These are phyloP conservation scores for Neosilurus hyrtlii DNA, from an alignment of 2,797 vertebrate species.

Conservation along the genomic window DNA sequence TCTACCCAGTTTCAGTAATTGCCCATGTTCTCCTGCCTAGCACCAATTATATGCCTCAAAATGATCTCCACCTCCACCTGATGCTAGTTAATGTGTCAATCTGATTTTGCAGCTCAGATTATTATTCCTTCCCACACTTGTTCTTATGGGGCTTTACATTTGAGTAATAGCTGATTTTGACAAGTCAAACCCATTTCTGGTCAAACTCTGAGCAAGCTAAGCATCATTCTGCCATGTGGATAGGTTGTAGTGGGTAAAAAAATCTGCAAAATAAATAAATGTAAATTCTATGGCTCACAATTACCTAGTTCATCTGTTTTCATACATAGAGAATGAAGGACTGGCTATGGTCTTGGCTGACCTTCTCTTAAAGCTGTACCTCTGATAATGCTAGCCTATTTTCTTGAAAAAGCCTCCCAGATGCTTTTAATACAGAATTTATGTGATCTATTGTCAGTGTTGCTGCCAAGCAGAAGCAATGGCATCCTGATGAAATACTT, in stretches of 20 bases:
- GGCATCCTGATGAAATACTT: neutral
- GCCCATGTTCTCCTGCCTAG: neutral
- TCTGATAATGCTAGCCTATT: neutral
- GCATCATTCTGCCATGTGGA: neutral
- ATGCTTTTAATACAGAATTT: neutral
- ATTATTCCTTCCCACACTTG: slow-evolving; percentile 8
- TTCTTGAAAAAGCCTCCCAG: neutral
- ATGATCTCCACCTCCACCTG: slow-evolving; percentile 2
- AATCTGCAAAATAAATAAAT: neutral
- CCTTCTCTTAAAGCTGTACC: neutral
- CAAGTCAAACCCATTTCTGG: slow-evolving; percentile 10
- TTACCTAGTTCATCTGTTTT: slow-evolving; percentile 9
- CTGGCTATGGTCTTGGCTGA: neutral
- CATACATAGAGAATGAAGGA: neutral
- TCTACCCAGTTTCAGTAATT: neutral
- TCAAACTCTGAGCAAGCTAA: neutral
- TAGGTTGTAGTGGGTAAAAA: slow-evolving; percentile 2
- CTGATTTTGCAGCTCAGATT: slow-evolving; percentile 4
- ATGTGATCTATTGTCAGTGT: neutral
- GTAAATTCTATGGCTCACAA: neutral
- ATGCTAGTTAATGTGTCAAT: slow-evolving; percentile 10
- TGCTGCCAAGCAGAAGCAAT: neutral
- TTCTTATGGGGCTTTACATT: slow-evolving; percentile 13
- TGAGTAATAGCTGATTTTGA: slow-evolving; percentile 3
- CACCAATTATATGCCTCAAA: neutral